Percentiles rank a stretch among this genome's conserved stretches.
phyloP scores from a whole-genome alignment of 2,797 vertebrate species.

The Mormyrops attenuatus region DNA sequence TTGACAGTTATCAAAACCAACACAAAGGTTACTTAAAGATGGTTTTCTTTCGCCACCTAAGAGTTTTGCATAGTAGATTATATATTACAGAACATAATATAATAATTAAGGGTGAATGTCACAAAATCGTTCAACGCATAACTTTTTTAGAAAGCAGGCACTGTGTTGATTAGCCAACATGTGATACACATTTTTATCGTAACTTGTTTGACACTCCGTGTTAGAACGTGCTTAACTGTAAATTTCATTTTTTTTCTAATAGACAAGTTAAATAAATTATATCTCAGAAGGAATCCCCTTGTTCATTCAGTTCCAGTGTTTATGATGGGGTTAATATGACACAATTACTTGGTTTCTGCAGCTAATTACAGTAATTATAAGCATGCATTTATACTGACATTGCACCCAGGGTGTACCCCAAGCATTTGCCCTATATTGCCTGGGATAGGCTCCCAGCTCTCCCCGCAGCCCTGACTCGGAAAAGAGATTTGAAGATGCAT shows the following conservation, averaged over 20 bases:
- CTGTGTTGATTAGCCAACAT: background rate
- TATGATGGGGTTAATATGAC: background rate
- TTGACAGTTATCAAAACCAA: background rate
- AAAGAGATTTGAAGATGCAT: background rate
- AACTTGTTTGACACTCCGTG: background rate
- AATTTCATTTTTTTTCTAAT: background rate
- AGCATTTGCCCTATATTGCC: background rate
- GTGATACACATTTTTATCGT: background rate
- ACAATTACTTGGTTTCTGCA: background rate
- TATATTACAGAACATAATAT: background rate
- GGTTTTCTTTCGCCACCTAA: background rate
- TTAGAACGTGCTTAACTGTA: background rate
- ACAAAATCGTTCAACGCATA: background rate
- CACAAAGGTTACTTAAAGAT: background rate
- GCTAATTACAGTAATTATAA: background rate
- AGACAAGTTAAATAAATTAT: background rate
- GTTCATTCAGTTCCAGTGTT: background rate
- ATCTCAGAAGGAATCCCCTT: background rate
- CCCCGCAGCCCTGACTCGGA: background rate
- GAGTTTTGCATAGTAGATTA: background rate
- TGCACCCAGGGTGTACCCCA: background rate
- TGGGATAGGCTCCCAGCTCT: background rate
- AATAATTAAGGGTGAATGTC: background rate
- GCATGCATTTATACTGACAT: background rate
- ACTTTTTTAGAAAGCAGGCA: background rate